phyloP scores from a whole-genome alignment of 2,888 invertebrate species.

The Heterodera filipjevi region DNA sequence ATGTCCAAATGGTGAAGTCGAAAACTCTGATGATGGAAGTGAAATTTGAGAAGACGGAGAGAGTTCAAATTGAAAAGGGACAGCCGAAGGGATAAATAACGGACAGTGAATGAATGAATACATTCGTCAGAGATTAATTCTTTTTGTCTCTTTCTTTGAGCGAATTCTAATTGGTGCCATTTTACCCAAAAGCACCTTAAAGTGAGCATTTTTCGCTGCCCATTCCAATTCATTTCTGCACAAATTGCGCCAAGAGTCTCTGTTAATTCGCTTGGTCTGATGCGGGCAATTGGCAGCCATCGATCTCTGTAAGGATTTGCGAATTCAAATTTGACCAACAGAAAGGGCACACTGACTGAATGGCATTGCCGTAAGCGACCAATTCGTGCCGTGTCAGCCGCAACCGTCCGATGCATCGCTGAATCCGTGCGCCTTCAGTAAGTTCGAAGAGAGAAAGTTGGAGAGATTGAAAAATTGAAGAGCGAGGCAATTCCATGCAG shows the following conservation, averaged over 20 bases:
- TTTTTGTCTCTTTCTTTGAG: no score
- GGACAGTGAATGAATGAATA: neutral
- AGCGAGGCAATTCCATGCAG: slow-evolving; percentile 23
- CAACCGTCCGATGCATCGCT: slow-evolving; percentile 25
- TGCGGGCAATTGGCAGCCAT: slow-evolving; percentile 27
- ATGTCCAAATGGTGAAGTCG: slow-evolving; percentile 16
- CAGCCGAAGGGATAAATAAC: neutral
- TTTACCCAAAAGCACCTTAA: neutral
- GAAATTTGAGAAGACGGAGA: neutral
- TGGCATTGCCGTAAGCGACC: slow-evolving; percentile 11
- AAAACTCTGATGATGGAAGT: slow-evolving; percentile 1
- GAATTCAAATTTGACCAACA: neutral
- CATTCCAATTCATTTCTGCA: slow-evolving; percentile 11
- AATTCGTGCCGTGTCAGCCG: slow-evolving; percentile 18
- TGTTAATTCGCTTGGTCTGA: neutral
- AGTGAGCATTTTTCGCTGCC: neutral
- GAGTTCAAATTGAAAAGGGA: neutral
- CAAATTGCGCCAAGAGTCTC: slow-evolving; percentile 31
- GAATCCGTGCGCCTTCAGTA: slow-evolving; percentile 23
- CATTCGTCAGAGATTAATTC: no score
- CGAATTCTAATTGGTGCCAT: no score
- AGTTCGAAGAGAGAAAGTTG: slow-evolving; percentile 21
- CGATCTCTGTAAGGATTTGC: slow-evolving; percentile 7
- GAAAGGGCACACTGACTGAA: neutral
- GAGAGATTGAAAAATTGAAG: slow-evolving; percentile 26